Evolutionary conservation across 2,797 vertebrate species (phyloP).

Genomic region (Psittacula echo): DNA sequence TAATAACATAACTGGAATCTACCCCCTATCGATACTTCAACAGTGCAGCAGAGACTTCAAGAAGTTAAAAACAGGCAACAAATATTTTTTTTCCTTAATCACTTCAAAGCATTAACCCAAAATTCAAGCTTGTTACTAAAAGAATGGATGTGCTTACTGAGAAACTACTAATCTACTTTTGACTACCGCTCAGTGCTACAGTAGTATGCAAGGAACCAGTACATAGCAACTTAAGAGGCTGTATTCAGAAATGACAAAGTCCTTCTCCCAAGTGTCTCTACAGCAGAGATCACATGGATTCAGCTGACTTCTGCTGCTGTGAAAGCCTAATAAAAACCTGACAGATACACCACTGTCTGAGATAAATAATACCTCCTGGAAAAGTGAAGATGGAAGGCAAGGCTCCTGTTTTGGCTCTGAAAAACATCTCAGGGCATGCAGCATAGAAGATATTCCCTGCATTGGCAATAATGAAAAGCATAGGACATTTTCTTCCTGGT

Average conservation of each 20-base stretch:
- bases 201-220: background rate
- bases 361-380: background rate
- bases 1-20: background rate
- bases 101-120: background rate
- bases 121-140: background rate
- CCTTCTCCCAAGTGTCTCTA: background rate
- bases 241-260: background rate
- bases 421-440: background rate
- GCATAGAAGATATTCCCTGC: background rate
- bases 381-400: background rate
- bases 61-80: background rate
- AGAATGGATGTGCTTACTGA: background rate
- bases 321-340: background rate
- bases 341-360: accelerated
- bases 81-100: background rate
- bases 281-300: background rate
- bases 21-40: background rate
- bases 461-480: background rate
- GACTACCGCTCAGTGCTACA: background rate
- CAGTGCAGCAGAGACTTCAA: background rate
- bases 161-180: background rate
- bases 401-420: background rate
- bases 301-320: background rate
- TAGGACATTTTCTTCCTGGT: background rate
- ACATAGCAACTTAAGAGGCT: background rate